Evolutionary conservation across 2,888 invertebrate genomes (phyloP), one percentile per base, ranked within the genome.

Genomic region (Drosophila putrida): DNA sequence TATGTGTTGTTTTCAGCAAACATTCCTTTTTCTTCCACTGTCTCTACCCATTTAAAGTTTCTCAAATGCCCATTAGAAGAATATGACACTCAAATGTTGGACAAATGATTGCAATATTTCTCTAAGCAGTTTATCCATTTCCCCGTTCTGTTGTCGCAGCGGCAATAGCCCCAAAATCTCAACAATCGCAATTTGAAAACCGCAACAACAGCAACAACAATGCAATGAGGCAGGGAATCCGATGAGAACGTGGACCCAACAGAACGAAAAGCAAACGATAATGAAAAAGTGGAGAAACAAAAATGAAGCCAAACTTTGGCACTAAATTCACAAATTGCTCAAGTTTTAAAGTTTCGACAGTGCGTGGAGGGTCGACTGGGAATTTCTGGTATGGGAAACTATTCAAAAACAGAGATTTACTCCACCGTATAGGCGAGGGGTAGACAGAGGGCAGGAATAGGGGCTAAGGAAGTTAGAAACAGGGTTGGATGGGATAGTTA

Each of bases 291-390:
- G 70, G 49, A 69, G 68, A 82, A 78, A 78, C 68, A 74, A 87
- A 82, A 80, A 80, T 75, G 64, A 64, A 69, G 64, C 73, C 58
- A 88, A 84, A 88, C 80, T 84, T 84, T 85, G 82, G 65, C 86
- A 88, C 85, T 88, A 84, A 85, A 84, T 84, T 88, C 74, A 85
- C 84, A 84, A 84, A 84, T 88, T 84, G 88, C 82, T 88, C 75
- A 88, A 84, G 84, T 84, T 84, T 84, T 84, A 75, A 82, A 84
- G 87, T 82, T 82, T 82, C 75, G 83, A 80, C 80, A 82, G 80
- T 57, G 47, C 66, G 60, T 49, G 58, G 59, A 64, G 46, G 54
- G 47, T 36, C 20, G 64, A 68, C 49, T 53, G 59, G 41, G 44
- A 39, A 57, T 51, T 63, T 36, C 36, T 46, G 73, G 58, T 25